phyloP scores from a whole-genome alignment of 2,888 invertebrate genomes.

The Eristalis arbustorum region DNA sequence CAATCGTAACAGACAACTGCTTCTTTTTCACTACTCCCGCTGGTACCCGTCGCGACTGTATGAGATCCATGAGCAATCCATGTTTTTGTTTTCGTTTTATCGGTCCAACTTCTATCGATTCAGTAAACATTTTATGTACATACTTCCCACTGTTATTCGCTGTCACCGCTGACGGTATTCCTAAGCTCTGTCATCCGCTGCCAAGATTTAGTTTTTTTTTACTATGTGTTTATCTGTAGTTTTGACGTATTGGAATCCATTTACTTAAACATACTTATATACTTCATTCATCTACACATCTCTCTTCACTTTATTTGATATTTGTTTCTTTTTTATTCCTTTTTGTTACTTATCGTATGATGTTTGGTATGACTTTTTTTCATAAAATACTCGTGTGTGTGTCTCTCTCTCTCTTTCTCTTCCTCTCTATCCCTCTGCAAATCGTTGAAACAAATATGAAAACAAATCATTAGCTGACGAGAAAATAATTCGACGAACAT shows the following conservation, averaged over 20 bases:
- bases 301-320: background rate
- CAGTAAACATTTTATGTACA: no score
- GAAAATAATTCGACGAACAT: conserved; percentile 80
- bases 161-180: background rate
- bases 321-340: background rate
- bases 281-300: conserved; percentile 29
- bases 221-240: background rate
- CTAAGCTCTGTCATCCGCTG: background rate
- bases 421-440: conserved; percentile 5
- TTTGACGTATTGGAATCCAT: conserved; percentile 1
- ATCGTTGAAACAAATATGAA: conserved; percentile 24
- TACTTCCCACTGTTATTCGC: background rate
- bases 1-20: no score
- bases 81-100: no score
- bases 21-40: no score
- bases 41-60: no score
- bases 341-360: conserved; percentile 11
- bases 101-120: no score
- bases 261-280: background rate
- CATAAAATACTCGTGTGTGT: conserved; percentile 12
- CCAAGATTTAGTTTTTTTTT: background rate
- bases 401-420: background rate
- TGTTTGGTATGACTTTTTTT: conserved; percentile 27
- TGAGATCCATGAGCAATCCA: no score
- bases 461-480: conserved; percentile 76